phyloP scores from a whole-genome alignment of 2,797 vertebrate genomes.

The Taeniopygia guttata region DNA sequence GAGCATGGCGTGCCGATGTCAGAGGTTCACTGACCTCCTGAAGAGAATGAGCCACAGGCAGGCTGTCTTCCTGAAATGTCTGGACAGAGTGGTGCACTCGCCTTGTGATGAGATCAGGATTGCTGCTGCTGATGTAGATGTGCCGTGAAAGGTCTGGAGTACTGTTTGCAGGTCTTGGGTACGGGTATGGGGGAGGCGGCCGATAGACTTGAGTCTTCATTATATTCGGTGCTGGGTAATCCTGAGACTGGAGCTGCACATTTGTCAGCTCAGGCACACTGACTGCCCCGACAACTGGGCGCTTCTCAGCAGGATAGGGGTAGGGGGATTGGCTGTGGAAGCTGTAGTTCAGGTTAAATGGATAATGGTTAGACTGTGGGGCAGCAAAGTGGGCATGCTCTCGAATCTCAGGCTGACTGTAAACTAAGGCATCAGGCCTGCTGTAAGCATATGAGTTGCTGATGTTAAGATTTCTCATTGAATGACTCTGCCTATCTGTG shows the following conservation, averaged over 20 bases:
- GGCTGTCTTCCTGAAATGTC: conserved; percentile 96
- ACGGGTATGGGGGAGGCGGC: conserved; percentile 90
- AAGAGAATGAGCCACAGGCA: conserved; percentile 94
- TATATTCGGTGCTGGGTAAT: conserved; percentile 92
- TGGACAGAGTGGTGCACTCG: conserved; percentile 98
- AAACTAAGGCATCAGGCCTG: conserved; percentile 91
- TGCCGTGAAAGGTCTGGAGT: conserved; percentile 95
- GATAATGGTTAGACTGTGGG: conserved; percentile 81
- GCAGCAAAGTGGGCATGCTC: conserved; percentile 80
- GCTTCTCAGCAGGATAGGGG: conserved; percentile 86
- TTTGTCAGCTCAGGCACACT: conserved; percentile 98
- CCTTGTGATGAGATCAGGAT: conserved; percentile 92
- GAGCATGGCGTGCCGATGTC: conserved; percentile 78
- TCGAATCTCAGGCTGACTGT: conserved; percentile 98
- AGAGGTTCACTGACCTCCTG: conserved; percentile 96
- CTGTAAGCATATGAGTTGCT: conserved; percentile 93
- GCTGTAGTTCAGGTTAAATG: conserved; percentile 90
- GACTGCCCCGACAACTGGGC: conserved; percentile 91
- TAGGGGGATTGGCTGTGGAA: conserved; percentile 92
- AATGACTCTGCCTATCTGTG: conserved; percentile 89
- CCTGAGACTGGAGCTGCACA: conserved; percentile 92
- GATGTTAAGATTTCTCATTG: conserved; percentile 94
- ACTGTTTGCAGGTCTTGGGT: conserved; percentile 94
- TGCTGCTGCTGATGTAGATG: conserved; percentile 93
- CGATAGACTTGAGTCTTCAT: conserved; percentile 95